Evolutionary conservation across 2,113 vertebrate species (phyloP).

Genomic region (Castor canadensis): DNA sequence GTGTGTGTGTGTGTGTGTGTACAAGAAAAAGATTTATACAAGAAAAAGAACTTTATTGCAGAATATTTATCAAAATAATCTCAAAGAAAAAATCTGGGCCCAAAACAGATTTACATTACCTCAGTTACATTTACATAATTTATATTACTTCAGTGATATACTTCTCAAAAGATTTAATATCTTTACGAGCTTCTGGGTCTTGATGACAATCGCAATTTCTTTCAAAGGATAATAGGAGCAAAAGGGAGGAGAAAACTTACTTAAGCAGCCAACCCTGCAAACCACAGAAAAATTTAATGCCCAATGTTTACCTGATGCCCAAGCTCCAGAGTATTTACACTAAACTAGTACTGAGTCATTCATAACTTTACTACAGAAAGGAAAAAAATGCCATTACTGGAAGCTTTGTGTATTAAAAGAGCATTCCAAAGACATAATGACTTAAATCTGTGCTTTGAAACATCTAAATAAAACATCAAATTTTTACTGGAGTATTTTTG

Average conservation of each 20-base stretch:
- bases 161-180: slow-evolving; percentile 93
- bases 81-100: neutral
- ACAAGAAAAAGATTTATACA: neutral
- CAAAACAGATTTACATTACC: too few relatives aligned
- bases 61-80: neutral
- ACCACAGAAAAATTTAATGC: neutral
- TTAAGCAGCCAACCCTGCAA: neutral
- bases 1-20: too few relatives aligned
- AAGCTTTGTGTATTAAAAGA: slow-evolving; percentile 25
- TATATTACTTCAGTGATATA: slow-evolving; percentile 95
- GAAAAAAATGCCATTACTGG: neutral
- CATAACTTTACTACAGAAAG: neutral
- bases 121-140: too few relatives aligned
- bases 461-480: slow-evolving; percentile 71
- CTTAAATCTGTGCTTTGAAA: neutral
- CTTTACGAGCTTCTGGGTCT: slow-evolving; percentile 92
- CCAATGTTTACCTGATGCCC: neutral
- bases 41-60: neutral
- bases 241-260: neutral
- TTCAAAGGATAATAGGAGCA: slow-evolving; percentile 93
- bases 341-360: neutral
- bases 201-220: slow-evolving; percentile 98
- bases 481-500: slow-evolving; percentile 97
- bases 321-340: neutral
- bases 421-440: neutral